Base-by-base conservation (phyloP, 2,113 vertebrate genomes). In the Brachirus orientalis region DNA sequence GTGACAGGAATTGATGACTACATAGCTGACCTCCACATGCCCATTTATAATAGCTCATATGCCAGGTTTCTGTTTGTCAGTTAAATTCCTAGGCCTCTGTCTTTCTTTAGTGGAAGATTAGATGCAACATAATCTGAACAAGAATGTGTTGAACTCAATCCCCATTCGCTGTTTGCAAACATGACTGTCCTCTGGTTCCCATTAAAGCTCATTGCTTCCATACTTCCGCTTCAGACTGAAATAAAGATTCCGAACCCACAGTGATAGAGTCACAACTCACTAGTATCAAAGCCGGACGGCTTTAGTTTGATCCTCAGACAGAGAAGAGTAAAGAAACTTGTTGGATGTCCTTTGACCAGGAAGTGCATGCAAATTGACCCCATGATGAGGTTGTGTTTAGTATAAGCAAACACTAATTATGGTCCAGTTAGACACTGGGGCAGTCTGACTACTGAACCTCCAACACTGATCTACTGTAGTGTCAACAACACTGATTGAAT, bases 381-480 rank as follows among this genome's bases (percentile, higher is more conserved):
- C 60, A 69, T 66, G 65, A 84, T 70, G 73, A 84, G 82, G 69
- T 61, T 80, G 86, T 86, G 79, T 92, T 90, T 84, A 83, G 87
- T 89, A 83, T 90, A 92, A 92, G 91, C 90, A 92, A 91, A 91
- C 83, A 88, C 71, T 88, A 87, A 91, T 92, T 91, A 91, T 75
- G 73, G 90, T 76, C 77, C 69, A 71, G 84, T 82, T 87, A 84
- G 90, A 86, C 75, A 68, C 72, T 69, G 51, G 73, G 72, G 63
- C 80, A 74, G 75, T 80, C 72, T 64, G 75, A 80, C 89, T 83
- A 81, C 85, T 87, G 89, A 82, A 85, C 85, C 77, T 84, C 80
- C 59, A 71, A 67, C 72, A 74, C 80, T 86, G 82, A 86, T 91
- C 89, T 87, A 79, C 80, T 86, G 88, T 89, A 86, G 72, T 86